Evolutionary conservation across 2,888 invertebrate species (phyloP).

Genomic region (Lypha dubia): DNA sequence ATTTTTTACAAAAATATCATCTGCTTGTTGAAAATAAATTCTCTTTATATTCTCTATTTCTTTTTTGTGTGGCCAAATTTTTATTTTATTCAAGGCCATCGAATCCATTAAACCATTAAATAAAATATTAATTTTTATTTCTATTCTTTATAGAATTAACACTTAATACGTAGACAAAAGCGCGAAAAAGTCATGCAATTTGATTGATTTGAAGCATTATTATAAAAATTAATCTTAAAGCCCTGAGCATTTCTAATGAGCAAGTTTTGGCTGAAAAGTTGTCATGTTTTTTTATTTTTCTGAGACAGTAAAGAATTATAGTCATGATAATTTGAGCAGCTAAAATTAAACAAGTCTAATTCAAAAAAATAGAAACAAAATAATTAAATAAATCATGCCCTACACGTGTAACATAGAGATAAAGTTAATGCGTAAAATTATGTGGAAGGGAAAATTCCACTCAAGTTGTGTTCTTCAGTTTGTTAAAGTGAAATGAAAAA

Average conservation of each 20-base stretch:
- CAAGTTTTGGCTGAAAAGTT: constrained; percentile 43
- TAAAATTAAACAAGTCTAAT: neutral
- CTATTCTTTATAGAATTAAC: constrained; percentile 32
- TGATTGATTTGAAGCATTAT: constrained; percentile 63
- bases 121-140: constrained; percentile 30
- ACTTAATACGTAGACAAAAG: constrained; percentile 39
- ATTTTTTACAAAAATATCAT: neutral
- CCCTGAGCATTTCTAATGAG: constrained; percentile 57
- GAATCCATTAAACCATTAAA: constrained; percentile 50
- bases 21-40: constrained; percentile 7
- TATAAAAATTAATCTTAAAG: constrained; percentile 56
- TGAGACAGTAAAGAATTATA: constrained; percentile 38
- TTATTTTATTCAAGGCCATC: constrained; percentile 52
- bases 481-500: neutral
- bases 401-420: neutral
- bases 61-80: constrained; percentile 22
- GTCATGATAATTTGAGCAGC: constrained; percentile 17
- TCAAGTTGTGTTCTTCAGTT: neutral
- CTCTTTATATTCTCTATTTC: neutral
- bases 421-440: too few relatives aligned
- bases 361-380: neutral
- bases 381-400: neutral
- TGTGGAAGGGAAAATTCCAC: too few relatives aligned
- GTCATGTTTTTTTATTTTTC: constrained; percentile 40
- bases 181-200: constrained; percentile 34